Conservation (phyloP, 2,113 vertebrate genomes). For the Ranitomeya imitator region DNA sequence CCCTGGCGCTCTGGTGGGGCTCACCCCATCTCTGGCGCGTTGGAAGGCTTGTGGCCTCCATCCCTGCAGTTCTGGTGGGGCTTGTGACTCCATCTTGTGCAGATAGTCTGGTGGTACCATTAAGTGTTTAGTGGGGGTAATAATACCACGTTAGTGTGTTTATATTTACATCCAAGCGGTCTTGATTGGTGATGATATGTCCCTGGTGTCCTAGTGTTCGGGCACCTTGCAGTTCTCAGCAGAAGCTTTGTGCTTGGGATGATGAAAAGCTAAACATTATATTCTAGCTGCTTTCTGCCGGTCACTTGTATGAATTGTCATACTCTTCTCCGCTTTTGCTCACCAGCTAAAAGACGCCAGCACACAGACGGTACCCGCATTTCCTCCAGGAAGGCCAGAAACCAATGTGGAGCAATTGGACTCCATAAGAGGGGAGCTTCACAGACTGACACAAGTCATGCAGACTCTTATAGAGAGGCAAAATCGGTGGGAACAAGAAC, state of each 20-base stretch:
- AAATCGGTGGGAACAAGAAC: slow-evolving; percentile 70
- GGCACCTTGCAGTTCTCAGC: too few species aligned
- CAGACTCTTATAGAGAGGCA: slow-evolving; percentile 76
- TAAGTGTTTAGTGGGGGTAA: not conserved
- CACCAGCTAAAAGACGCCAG: slow-evolving; percentile 61
- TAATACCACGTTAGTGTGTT: not conserved
- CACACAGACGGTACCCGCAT: slow-evolving; percentile 56
- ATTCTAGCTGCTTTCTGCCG: not conserved
- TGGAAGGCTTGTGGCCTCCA: not conserved
- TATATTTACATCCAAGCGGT: not conserved
- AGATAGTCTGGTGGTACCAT: not conserved
- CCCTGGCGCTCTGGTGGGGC: too few species aligned
- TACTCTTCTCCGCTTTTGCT: not conserved
- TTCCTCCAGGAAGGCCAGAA: slow-evolving; percentile 54
- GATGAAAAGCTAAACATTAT: not conserved
- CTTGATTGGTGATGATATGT: not conserved
- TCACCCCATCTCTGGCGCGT: too few species aligned
- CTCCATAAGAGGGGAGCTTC: slow-evolving; percentile 71
- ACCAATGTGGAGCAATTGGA: slow-evolving; percentile 71
- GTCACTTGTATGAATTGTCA: not conserved
- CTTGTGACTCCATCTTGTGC: not conserved
- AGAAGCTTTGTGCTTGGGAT: not conserved
- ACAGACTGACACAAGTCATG: slow-evolving; percentile 73
- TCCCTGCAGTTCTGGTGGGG: not conserved
- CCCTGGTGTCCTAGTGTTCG: not conserved